phyloP scores from a whole-genome alignment of 2,797 vertebrate genomes.

The Sebastes cheni region DNA sequence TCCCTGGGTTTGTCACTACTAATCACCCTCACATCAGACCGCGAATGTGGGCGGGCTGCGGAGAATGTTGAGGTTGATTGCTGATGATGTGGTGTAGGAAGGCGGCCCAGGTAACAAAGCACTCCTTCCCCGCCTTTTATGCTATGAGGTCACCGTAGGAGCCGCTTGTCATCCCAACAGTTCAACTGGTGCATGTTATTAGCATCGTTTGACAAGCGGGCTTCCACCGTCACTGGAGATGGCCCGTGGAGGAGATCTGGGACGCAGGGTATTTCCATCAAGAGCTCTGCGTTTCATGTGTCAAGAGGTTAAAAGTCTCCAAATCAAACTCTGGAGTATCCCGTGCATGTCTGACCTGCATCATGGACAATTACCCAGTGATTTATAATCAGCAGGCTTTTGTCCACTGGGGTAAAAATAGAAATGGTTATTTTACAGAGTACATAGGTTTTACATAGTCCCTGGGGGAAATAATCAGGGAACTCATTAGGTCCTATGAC shows the following conservation, averaged over 20 bases:
- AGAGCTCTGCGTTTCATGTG: constrained; percentile 41
- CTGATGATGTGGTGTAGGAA: constrained; percentile 56
- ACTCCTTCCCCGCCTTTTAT: constrained; percentile 1
- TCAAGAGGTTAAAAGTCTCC: constrained; percentile 47
- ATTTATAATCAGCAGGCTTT: constrained; percentile 65
- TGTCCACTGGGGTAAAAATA: constrained; percentile 67
- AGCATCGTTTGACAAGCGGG: constrained; percentile 51
- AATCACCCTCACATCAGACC: constrained; percentile 65
- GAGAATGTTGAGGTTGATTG: constrained; percentile 67
- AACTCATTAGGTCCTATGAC: constrained; percentile 71
- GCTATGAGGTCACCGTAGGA: constrained; percentile 47
- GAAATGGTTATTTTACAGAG: constrained; percentile 49
- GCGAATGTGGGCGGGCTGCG: constrained; percentile 51
- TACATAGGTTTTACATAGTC: constrained; percentile 56
- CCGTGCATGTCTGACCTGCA: constrained; percentile 39
- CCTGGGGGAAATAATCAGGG: constrained; percentile 77
- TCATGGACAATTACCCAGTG: constrained; percentile 47
- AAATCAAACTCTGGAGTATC: constrained; percentile 58
- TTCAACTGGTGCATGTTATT: constrained; percentile 37
- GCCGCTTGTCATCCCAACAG: constrained; percentile 55
- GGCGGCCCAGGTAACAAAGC: constrained; percentile 53
- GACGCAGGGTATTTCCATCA: constrained; percentile 63
- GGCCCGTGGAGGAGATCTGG: constrained; percentile 25
- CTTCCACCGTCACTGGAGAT: constrained; percentile 41
- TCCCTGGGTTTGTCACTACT: constrained; percentile 71